Percentiles rank a stretch among this genome's conserved stretches.
Evolutionary conservation across 1,140 invertebrate genomes (phyloP).

Genomic region (Mamestra configurata): DNA sequence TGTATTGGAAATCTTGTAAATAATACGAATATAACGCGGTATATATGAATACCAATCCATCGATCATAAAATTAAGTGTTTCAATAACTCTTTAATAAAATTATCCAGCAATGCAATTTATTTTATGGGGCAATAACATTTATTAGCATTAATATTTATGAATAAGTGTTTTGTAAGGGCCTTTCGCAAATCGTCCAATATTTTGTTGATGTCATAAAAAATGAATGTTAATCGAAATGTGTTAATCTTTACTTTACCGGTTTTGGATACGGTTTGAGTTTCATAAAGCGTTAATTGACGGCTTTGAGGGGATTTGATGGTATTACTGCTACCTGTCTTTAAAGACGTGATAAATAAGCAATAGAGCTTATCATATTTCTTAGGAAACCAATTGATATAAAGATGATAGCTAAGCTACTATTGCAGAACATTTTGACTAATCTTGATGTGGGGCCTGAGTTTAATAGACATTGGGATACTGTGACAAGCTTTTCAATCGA

Average conservation of each 20-base stretch:
- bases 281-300: background rate
- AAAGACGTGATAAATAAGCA: no score
- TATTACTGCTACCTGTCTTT: background rate
- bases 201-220: constrained; percentile 8
- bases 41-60: constrained; percentile 29
- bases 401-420: no score
- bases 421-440: no score
- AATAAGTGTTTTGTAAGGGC: constrained; percentile 29
- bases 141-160: constrained; percentile 27
- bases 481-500: no score
- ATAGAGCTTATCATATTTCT: no score
- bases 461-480: no score
- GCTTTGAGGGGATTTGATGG: background rate
- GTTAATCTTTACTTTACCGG: constrained; percentile 32
- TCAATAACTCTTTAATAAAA: constrained; percentile 29
- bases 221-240: constrained; percentile 19
- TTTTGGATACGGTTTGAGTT: background rate
- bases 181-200: constrained; percentile 24
- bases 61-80: constrained; percentile 47
- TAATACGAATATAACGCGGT: background rate
- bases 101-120: constrained; percentile 19
- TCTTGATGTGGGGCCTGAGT: no score
- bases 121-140: constrained; percentile 20
- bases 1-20: background rate
- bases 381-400: no score